Base-by-base conservation (phyloP, 2,888 invertebrate genomes). In the Sminthurides aquaticus region DNA sequence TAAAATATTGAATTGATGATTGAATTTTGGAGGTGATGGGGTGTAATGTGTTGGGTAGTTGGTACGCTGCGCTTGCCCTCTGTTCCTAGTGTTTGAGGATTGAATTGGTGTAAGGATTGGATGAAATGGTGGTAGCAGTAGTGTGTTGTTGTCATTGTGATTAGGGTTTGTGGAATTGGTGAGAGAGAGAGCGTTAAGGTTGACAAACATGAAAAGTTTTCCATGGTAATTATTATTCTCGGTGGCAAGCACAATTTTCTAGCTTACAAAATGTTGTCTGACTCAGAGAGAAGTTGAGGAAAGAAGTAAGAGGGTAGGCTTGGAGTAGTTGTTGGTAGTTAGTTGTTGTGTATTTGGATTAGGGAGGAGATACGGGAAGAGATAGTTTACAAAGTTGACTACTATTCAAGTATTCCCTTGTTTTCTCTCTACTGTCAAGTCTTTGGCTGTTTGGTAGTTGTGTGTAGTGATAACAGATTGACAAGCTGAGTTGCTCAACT, bases 221-320 rank as follows among this genome's bases (percentile, higher is more conserved):
- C 24, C 25, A 55, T 55, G 25, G 18, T n/a, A 57, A 28, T 28
- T 29, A 3, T 22, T 28, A 22, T 25, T 57, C 29, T 22, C 29
- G 15, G 28, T 57, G 1, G 18, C 57, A n/a, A 11, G 22, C 57
- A 28, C n/a, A 28, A 18, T 55, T 25, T 55, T 25, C 18, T 8
- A 24, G 25, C 18, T 55, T 20, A 25, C 25, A 22, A 55, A 18
- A 25, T 25, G 22, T 18, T 15, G 2, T 2, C 15, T 34, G 15
- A 15, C 43, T 34, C 43, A n/a, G n/a, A 62, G 62, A 56, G 62
- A 62, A n/a, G n/a, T n/a, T n/a, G n/a, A n/a, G n/a, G n/a, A n/a
- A n/a, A n/a, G n/a, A n/a, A n/a, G n/a, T n/a, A 56, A 62, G 26
- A 62, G 62, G 54, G 55, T 56, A 62, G 55, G 62, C 62, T 56